Conservation (phyloP, 2,797 vertebrate genomes). For the Sebastes elongatus region DNA sequence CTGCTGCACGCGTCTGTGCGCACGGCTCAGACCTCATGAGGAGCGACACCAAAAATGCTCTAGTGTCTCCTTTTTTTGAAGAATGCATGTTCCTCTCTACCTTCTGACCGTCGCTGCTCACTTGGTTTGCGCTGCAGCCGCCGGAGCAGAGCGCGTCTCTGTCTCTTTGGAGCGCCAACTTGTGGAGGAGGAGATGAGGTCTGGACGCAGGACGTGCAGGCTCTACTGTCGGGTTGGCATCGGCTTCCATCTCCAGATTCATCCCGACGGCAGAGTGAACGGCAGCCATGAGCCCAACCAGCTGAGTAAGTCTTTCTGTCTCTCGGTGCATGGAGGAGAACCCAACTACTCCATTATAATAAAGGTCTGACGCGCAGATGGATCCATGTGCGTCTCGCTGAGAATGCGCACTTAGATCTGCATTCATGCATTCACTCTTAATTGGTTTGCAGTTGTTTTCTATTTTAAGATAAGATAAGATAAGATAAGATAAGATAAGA, state of each 20-base stretch:
- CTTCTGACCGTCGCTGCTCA: constrained; percentile 82
- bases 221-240: constrained; percentile 96
- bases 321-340: background rate
- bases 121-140: constrained; percentile 78
- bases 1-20: constrained; percentile 62
- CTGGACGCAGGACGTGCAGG: constrained; percentile 93
- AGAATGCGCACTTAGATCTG: constrained; percentile 16
- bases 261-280: constrained; percentile 95
- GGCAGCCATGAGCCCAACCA: constrained; percentile 92
- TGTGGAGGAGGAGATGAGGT: constrained; percentile 69
- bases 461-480: background rate
- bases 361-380: constrained; percentile 17
- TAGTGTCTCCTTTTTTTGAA: constrained; percentile 72
- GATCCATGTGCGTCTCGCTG: constrained; percentile 14
- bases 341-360: background rate
- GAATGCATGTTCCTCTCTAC: constrained; percentile 88
- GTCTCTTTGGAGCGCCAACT: constrained; percentile 66
- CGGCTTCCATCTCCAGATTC: constrained; percentile 97
- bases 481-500: too few species aligned
- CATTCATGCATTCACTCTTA: background rate
- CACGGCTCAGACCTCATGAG: constrained; percentile 50
- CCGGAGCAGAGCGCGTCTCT: constrained; percentile 67
- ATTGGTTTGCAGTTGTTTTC: background rate
- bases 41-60: constrained; percentile 65
- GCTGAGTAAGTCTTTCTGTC: constrained; percentile 87